Evolutionary conservation across 2,888 invertebrate genomes (phyloP), one percentile per base, ranked within the genome.

Genomic region (Cantharis rufa): DNA sequence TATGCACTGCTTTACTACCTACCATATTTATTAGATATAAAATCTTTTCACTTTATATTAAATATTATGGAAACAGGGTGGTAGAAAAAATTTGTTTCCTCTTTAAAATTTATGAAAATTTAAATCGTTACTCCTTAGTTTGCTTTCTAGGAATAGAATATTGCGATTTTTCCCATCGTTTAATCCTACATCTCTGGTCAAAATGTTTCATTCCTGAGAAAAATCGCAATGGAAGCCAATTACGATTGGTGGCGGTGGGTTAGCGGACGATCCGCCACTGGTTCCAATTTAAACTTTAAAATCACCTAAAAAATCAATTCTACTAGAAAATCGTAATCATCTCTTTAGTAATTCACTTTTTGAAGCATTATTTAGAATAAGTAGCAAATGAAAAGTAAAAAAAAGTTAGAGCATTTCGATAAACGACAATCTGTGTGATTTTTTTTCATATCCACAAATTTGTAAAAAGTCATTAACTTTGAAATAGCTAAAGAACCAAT

Each of bases 61-160:
- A 66, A 63, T 66, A 66, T 21, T 21, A 64, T 64, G 64, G 64
- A 64, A 66, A 66, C 21, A 66, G 64, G 64, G 64, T 66, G 64
- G 64, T 66, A 66, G 64, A 66, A 13, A 64, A 66, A 66, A 66
- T 66, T 66, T n/a, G 64, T 66, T 66, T 66, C 64, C 21, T 66
- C 1, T 24, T n/a, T n/a, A 24, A 66, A 66, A 66, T 21, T n/a
- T 66, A 21, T 18, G 13, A 48, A 48, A 48, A 48, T n/a, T 48
- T 48, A 48, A 48, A 48, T 48, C 48, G 48, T 48, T 48, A 32
- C 48, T n/a, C 9, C n/a, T 48, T n/a, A 48, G 48, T 48, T 48
- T 48, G 48, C 48, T 48, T 48, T 48, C n/a, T 48, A 48, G 48
- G 48, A 48, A 9, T 48, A 48, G 48, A n/a, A 7, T 48, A 48